Evolutionary conservation across 2,888 invertebrate genomes (phyloP).

Genomic region (Disparrhopalites patrizii): DNA sequence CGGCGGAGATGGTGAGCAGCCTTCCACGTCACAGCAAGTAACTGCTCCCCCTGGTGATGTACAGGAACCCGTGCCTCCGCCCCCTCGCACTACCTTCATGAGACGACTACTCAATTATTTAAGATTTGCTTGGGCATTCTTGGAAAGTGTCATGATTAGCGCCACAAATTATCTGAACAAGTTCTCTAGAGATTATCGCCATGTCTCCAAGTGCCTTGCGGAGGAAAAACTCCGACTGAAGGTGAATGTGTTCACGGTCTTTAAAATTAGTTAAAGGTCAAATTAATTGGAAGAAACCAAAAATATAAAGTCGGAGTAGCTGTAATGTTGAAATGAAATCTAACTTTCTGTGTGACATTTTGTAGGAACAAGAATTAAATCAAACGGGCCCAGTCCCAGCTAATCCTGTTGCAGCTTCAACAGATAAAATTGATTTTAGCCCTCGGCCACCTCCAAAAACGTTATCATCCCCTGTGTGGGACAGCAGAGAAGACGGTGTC

Average conservation of each 20-base stretch:
- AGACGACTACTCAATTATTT: conserved; percentile 56
- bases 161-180: conserved; percentile 76
- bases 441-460: not conserved
- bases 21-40: conserved; percentile 28
- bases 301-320: too few species aligned
- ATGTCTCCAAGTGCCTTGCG: conserved; percentile 81
- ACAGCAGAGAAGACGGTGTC: not conserved
- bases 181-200: conserved; percentile 89
- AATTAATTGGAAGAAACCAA: not conserved
- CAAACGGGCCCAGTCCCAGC: not conserved
- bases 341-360: not conserved
- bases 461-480: not conserved
- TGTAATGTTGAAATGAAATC: too few species aligned
- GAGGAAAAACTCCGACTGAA: conserved; percentile 84
- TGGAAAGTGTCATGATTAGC: conserved; percentile 75
- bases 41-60: conserved; percentile 32
- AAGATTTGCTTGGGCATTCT: conserved; percentile 64
- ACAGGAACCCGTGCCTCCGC: conserved; percentile 32
- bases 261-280: too few species aligned
- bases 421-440: conserved; percentile 4
- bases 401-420: conserved; percentile 4
- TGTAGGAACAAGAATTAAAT: conserved; percentile 25
- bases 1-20: conserved; percentile 45
- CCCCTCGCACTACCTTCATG: conserved; percentile 41
- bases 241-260: conserved; percentile 73